Percentiles rank a stretch among this genome's conserved stretches.
Conservation (phyloP, 2,888 invertebrate species). For the Pheosia gnoma region DNA sequence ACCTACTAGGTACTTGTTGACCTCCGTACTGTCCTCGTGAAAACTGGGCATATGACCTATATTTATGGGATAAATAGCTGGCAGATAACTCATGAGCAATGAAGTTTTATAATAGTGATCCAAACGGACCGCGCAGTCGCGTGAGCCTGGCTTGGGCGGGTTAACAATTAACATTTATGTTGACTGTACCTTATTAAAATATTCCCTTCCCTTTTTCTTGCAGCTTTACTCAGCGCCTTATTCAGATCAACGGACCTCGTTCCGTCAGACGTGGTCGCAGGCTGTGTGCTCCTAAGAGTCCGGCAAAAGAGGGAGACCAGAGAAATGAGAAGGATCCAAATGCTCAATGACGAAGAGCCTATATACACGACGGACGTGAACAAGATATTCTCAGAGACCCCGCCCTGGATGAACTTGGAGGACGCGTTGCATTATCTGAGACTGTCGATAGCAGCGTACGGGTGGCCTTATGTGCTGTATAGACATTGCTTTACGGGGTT, state of each 20-base stretch:
- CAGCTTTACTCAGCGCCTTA: conserved; percentile 89
- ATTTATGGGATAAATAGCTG: too few species aligned
- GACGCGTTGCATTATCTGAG: conserved; percentile 90
- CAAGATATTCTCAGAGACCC: conserved; percentile 86
- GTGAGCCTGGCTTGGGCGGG: too few species aligned
- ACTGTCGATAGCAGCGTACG: conserved; percentile 93
- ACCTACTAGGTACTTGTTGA: too few species aligned
- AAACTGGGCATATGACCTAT: too few species aligned
- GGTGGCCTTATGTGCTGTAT: conserved; percentile 94
- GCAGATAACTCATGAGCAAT: too few species aligned
- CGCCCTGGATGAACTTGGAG: conserved; percentile 92
- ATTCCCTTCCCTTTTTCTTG: conserved; percentile 43
- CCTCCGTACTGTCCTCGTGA: too few species aligned
- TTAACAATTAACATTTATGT: too few species aligned
- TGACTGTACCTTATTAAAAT: neutral
- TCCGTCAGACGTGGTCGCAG: conserved; percentile 94
- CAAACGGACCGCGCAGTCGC: too few species aligned
- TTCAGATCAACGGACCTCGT: conserved; percentile 94
- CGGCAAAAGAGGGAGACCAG: conserved; percentile 89
- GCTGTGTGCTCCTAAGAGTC: conserved; percentile 91
- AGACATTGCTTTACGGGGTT: conserved; percentile 89
- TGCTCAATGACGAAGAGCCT: conserved; percentile 86
- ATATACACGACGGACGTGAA: conserved; percentile 86
- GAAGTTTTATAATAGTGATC: too few species aligned
- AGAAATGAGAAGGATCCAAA: conserved; percentile 87